Evolutionary conservation across 1,140 invertebrate genomes (phyloP).

Genomic region (Metopolophium dirhodum): DNA sequence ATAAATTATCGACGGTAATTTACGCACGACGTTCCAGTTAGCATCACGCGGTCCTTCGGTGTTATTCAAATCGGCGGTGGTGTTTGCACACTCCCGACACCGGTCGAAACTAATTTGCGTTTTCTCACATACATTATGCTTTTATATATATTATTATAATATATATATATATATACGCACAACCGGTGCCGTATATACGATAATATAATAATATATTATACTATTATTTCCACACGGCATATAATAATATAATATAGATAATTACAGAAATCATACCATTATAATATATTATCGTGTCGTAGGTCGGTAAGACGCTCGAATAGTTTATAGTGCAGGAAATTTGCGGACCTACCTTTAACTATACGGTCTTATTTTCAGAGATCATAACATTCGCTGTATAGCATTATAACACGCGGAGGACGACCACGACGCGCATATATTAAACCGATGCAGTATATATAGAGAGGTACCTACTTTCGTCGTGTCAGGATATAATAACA

Average conservation of each 20-base stretch:
- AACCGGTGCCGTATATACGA: too few species aligned
- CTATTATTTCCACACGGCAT: neutral
- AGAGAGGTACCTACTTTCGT: neutral
- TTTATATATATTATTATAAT: neutral
- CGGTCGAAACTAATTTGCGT: constrained; percentile 6
- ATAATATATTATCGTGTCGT: neutral
- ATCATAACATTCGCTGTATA: neutral
- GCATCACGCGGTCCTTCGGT: neutral
- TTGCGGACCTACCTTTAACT: neutral
- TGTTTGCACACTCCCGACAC: constrained; percentile 8
- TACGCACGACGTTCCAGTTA: neutral
- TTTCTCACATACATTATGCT: neutral
- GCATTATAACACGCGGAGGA: neutral
- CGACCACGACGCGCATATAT: neutral
- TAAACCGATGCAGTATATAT: neutral
- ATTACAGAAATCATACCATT: neutral
- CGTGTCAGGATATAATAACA: neutral
- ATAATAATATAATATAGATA: neutral
- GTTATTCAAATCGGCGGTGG: constrained; percentile 24
- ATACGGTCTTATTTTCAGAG: neutral
- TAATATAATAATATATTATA: neutral
- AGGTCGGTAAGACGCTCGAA: neutral
- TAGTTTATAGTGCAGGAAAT: neutral
- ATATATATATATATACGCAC: neutral
- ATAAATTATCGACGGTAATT: constrained; percentile 25